Base-by-base conservation (phyloP, 1,140 invertebrate species). In the Danaus plexippus region DNA sequence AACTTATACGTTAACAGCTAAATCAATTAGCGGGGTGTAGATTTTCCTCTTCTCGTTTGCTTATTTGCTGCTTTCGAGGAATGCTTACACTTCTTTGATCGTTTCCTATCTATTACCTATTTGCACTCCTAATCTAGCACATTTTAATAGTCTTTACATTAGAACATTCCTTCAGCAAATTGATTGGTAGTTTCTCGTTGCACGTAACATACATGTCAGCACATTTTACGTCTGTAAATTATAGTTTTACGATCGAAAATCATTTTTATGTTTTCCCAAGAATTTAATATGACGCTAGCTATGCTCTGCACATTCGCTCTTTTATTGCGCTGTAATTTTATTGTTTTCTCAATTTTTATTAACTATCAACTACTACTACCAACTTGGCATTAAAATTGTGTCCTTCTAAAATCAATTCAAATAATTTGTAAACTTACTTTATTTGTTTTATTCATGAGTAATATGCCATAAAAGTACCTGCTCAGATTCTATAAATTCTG, bases 301-400 rank as follows among this genome's bases (percentile, higher is more conserved):
- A 80, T 76, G 77, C 75, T 79, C 73, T 65, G 79, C 72, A 77
- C 79, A 83, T 83, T 84, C 78, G 72, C 70, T 80, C 69, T 86
- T 86, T 86, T 84, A 86, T 79, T 79, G 75, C 73, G 65, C 78
- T 86, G 80, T 86, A 86, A 86, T 86, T 86, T 86, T 86, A 86
- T 83, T 86, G 80, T 86, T 86, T 83, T 84, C 80, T 84, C 81
- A 79, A 85, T 83, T 86, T 85, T 86, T 86, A 84, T 85, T 86
- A 81, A 85, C 80, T 85, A 82, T 86, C 71, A 83, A 86, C 77
- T 72, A 77, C 77, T 72, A 77, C 70, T 61, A 59, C 54, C 52
- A 22, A 49, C 46, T 45, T 1, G 50, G 49, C 54, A 55, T 49
- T 43, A 54, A 61, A 52, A 32, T 32, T 32, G 2, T 32, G 5